phyloP scores from a whole-genome alignment of 2,888 invertebrate genomes.

The Stomorhina lunata region DNA sequence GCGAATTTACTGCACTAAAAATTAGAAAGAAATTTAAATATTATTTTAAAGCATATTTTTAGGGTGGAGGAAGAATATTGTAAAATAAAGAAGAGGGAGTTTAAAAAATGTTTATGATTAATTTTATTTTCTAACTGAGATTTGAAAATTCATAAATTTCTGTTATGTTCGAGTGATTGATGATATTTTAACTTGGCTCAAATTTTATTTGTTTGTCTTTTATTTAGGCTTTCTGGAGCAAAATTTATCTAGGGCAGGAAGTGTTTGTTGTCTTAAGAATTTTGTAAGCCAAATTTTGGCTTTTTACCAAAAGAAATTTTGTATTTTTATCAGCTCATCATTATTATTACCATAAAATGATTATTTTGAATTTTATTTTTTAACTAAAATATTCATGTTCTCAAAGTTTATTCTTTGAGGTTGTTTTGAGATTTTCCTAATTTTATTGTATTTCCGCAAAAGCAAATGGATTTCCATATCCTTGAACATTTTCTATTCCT shows the following conservation, averaged over 20 bases:
- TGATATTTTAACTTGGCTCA: too few species aligned
- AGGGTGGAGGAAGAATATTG: too few species aligned
- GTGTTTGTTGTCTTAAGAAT: neutral
- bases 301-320: slow-evolving; percentile 44
- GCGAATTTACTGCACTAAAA: neutral
- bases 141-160: too few species aligned
- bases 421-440: slow-evolving; percentile 3
- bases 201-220: too few species aligned
- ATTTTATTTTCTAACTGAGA: too few species aligned
- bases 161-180: too few species aligned
- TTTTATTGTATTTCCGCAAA: neutral
- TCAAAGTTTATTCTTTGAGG: neutral
- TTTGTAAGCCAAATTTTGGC: slow-evolving; percentile 40
- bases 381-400: neutral
- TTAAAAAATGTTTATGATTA: too few species aligned
- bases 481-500: neutral
- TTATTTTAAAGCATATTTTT: too few species aligned
- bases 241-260: too few species aligned
- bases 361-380: slow-evolving; percentile 11
- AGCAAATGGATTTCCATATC: slow-evolving; percentile 12
- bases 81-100: too few species aligned
- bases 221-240: too few species aligned
- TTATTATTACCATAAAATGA: slow-evolving; percentile 15
- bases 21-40: too few species aligned
- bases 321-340: slow-evolving; percentile 26